Evolutionary conservation across 1,140 invertebrate genomes (phyloP), one percentile per base, ranked within the genome.

Genomic region (Meloidogyne hapla): DNA sequence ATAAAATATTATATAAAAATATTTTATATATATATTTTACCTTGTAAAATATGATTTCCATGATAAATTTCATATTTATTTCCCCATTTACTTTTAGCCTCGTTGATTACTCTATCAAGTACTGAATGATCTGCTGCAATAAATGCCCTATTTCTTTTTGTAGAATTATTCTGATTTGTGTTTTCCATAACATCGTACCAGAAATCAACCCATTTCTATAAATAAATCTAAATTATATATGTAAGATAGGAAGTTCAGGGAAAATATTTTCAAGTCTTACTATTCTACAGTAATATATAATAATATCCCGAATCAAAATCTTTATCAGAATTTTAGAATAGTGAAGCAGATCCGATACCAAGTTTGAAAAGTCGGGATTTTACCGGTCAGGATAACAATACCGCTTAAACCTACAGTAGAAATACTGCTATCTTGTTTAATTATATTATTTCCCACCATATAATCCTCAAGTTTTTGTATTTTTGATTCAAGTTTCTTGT

Each of bases 401-500:
- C n/a, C n/a, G n/a, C n/a, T n/a, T n/a, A n/a, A n/a, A n/a, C n/a
- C n/a, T n/a, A n/a, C n/a, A n/a, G n/a, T n/a, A n/a, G n/a, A n/a
- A n/a, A n/a, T 18, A 45, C 13, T 15, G 1, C 18, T 2, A 1
- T 45, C 18, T 1, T n/a, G 8, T n/a, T 56, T 56, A 56, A n/a
- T 56, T 56, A n/a, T 18, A 48, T 48, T 48, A 48, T 56, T 56
- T 48, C 96, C 92, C 76, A 87, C 87, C 96, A 99, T 99, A 85
- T 99, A 99, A 88, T 99, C 96, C 73, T 94, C 92, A n/a, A 99
- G 90, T 66, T 91, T 89, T 88, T 99, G 96, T 88, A 93, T 98
- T 8, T 94, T 93, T 4, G 96, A 96, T 89, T 99, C 96, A 1
- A 94, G 96, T 25, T 99, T 93, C 91, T 99, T 99, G 88, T 99